Percentiles rank a stretch among this genome's conserved stretches.
Conservation (phyloP, 2,888 invertebrate species). For the Amphiduros pacificus region DNA sequence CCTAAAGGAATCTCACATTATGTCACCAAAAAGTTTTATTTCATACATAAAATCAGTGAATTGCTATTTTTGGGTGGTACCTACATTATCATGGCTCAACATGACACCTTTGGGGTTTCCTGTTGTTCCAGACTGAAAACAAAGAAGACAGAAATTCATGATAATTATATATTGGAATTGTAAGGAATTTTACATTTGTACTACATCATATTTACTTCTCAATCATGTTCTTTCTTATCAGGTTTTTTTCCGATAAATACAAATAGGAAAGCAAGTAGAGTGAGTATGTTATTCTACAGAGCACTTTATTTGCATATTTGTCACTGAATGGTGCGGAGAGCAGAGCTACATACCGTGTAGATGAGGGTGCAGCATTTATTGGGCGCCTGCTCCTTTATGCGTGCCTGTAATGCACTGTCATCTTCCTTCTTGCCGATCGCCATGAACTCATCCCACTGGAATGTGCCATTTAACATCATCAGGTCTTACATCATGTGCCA, state of each 20-base stretch:
- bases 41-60: neutral
- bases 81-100: slow-evolving; percentile 85
- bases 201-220: neutral
- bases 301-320: too few species aligned
- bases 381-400: slow-evolving; percentile 37
- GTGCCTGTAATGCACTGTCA: slow-evolving; percentile 37
- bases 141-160: too few species aligned
- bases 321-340: too few species aligned
- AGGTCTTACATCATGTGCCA: too few species aligned
- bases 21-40: neutral
- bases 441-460: slow-evolving; percentile 48
- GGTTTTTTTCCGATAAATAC: neutral
- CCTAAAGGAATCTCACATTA: too few species aligned
- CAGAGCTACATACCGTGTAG: slow-evolving; percentile 46
- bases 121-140: slow-evolving; percentile 51
- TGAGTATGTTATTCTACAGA: too few species aligned
- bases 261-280: neutral
- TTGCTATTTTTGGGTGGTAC: slow-evolving; percentile 22
- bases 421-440: slow-evolving; percentile 37
- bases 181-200: too few species aligned
- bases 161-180: too few species aligned
- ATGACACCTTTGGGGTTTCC: slow-evolving; percentile 83
- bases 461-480: too few species aligned
- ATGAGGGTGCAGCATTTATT: slow-evolving; percentile 54
- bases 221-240: neutral